Evolutionary conservation across 2,113 vertebrate genomes (phyloP), one percentile per base, ranked within the genome.

Genomic region (Syrrhaptes paradoxus): DNA sequence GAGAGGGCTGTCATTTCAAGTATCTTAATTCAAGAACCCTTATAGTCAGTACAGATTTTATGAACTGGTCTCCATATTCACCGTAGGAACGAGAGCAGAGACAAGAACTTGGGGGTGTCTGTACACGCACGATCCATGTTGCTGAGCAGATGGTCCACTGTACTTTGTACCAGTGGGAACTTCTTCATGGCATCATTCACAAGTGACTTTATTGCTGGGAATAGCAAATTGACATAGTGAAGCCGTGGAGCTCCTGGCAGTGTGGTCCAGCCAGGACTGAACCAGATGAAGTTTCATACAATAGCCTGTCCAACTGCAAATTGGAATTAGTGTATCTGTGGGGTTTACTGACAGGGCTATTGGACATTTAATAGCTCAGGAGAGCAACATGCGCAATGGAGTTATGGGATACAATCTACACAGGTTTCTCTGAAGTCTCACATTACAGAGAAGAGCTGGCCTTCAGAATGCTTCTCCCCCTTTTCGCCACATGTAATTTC

Each of bases 91-190:
- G 4, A 45, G 22, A 57, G 41, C 55, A 75, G 62, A 52, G 61
- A 57, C 26, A 86, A 58, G 45, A 90, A 45, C 49, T 54, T 32
- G n/a, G 38, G n/a, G 74, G 52, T 2, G 6, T 61, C n/a, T 71
- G 28, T 19, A 67, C 4, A 68, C 38, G 85, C 49, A 41, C 0
- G 24, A 77, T 66, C n/a, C 34, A 70, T 20, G 77, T 7, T 90
- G 72, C 84, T 57, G 51, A 95, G 93, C 92, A 93, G 85, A 88
- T 58, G 71, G 78, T 81, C 26, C 13, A 65, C 73, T 89, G 86
- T 63, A 48, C 62, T 59, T 84, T 63, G 75, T 92, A 89, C n/a
- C 61, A 73, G 62, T 18, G 34, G 41, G 34, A 86, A 54, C 17
- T 73, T 91, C 94, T 73, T 51, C 32, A 87, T 80, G 65, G 46